Base-by-base conservation (phyloP, 2,797 vertebrate species). In the Lophius americanus region DNA sequence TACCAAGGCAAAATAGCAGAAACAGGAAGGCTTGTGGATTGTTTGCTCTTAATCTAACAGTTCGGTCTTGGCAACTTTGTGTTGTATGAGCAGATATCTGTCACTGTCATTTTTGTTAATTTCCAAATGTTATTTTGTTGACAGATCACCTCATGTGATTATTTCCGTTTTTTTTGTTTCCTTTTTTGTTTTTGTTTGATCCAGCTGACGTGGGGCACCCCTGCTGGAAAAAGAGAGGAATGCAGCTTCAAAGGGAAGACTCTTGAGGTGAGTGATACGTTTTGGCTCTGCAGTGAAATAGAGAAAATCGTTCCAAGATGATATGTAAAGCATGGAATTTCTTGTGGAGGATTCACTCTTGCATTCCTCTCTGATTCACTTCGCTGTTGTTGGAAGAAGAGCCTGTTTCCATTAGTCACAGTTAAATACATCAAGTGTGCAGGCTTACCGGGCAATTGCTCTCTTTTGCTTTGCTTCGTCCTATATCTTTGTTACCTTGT, bases 231-330 rank as follows among this genome's bases (percentile, higher is more conserved):
- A 87, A 95, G 96, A 80, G 94, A 93, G 53, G 95, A 98, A 75
- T 98, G 97, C 38, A 93, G 94, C 73, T 98, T 97, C 90, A 98
- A 98, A 86, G 97, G 97, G 75, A 98, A 97, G 82, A 95, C 95
- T 84, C 91, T 95, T 0, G 92, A 96, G 94, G 97, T 98, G 79
- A 86, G 85, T 60, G 9, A 36, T 35, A 9, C 43, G 32, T 41
- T 68, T 50, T 11, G 36, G 59, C 8, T 2, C 42, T 55, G 5
- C 46, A 37, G 43, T 4, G 46, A 35, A 60, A 61, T 59, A 67
- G 59, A 49, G 35, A 68, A 72, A 54, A 62, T 13, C 14, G 35
- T 9, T 33, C 12, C 23, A 5, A 48, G 11, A 64, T 56, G 37
- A 38, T 23, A 56, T 67, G 0, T 5, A 62, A 54, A 51, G 32